These are phyloP conservation scores for Amphilophus citrinellus DNA, from an alignment of 2,113 vertebrate species.

Conservation along the genomic window DNA sequence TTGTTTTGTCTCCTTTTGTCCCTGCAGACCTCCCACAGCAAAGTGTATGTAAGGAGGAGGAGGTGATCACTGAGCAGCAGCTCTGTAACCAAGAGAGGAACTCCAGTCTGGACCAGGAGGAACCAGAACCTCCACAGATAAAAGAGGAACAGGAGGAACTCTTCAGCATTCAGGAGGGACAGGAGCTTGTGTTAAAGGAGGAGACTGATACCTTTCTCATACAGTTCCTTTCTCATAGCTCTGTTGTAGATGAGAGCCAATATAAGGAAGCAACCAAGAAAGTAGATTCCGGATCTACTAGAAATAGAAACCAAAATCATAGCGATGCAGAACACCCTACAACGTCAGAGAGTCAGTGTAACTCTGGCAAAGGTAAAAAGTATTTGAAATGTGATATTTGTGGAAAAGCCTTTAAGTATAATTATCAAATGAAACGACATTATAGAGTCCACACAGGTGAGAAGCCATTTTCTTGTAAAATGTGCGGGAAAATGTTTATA, in stretches of 20 bases:
- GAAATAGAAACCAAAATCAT: fast-evolving
- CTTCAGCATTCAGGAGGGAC: too few species aligned
- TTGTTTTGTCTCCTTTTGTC: neutral
- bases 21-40: neutral
- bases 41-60: fast-evolving
- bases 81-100: neutral
- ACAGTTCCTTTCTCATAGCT: fast-evolving
- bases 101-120: neutral
- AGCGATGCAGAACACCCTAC: too few species aligned
- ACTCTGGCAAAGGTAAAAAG: neutral
- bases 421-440: neutral
- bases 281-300: neutral
- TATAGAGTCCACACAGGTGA: neutral
- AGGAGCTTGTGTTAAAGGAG: too few species aligned
- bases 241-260: fast-evolving
- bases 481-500: neutral
- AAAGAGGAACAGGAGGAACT: too few species aligned
- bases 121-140: neutral
- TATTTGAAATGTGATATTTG: neutral
- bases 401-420: neutral
- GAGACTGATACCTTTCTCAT: too few species aligned
- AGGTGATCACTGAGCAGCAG: fast-evolving
- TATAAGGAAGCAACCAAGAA: neutral
- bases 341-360: fast-evolving
- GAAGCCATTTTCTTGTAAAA: neutral